A percentile compares a stretch with the other conserved stretches of the same genome.
These are phyloP conservation scores for Heterochromis multidens DNA, from an alignment of 2,113 vertebrate species.

Conservation along the genomic window DNA sequence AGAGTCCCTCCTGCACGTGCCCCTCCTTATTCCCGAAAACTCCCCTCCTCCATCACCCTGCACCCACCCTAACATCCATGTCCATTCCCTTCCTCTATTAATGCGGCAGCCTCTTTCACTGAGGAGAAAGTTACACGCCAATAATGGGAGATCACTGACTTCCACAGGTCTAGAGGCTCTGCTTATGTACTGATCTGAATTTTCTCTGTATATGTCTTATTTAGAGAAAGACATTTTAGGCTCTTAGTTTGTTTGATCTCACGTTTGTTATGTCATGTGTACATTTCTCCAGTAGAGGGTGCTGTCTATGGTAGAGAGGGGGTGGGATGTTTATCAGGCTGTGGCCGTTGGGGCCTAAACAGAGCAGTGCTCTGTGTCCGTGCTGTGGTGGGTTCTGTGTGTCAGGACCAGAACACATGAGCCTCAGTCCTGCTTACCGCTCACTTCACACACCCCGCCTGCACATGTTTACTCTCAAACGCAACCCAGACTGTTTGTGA, in stretches of 20 bases:
- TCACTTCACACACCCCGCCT: constrained; percentile 49
- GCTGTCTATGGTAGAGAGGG: background rate
- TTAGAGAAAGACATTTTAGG: background rate
- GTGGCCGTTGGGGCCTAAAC: constrained; percentile 56
- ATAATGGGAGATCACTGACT: background rate
- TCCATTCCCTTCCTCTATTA: constrained; percentile 12
- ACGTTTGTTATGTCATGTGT: background rate
- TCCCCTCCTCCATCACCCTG: constrained; percentile 60
- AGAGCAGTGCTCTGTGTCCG: constrained; percentile 63
- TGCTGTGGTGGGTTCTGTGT: constrained; percentile 60
- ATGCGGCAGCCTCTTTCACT: background rate
- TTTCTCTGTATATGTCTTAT: fast-evolving
- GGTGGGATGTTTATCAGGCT: constrained; percentile 45
- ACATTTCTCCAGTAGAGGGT: constrained; percentile 41
- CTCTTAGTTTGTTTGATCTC: background rate
- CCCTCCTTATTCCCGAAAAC: constrained; percentile 58
- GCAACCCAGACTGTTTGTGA: constrained; percentile 69
- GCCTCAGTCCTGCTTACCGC: constrained; percentile 63
- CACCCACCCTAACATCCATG: background rate
- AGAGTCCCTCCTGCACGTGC: constrained; percentile 39
- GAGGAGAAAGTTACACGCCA: constrained; percentile 4
- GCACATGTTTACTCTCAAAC: constrained; percentile 67
- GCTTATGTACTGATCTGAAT: background rate
- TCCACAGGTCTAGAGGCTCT: background rate
- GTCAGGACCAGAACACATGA: constrained; percentile 70